phyloP scores from a whole-genome alignment of 2,797 vertebrate species.

The Podarcis siculus region DNA sequence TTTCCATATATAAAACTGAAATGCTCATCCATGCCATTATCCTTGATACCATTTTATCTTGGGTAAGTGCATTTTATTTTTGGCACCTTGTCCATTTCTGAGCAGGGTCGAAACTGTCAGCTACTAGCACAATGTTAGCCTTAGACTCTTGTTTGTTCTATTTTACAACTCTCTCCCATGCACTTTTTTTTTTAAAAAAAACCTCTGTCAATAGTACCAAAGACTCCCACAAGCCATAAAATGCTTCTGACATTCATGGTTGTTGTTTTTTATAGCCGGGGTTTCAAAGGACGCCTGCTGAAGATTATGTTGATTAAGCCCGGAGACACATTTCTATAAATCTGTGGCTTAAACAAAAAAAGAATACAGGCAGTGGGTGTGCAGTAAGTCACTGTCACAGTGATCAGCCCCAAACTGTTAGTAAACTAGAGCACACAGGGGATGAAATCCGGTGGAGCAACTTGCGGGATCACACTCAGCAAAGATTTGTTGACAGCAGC shows the following conservation, averaged over 20 bases:
- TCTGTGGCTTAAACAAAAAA: constrained; percentile 46
- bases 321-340: constrained; percentile 63
- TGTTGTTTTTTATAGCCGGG: constrained; percentile 48
- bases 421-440: constrained; percentile 49
- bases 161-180: constrained; percentile 34
- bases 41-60: not conserved
- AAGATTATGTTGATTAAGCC: constrained; percentile 69
- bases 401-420: constrained; percentile 49
- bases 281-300: constrained; percentile 63
- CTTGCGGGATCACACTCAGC: constrained; percentile 40
- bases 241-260: constrained; percentile 65
- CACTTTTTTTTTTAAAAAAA: constrained; percentile 34
- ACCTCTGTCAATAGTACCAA: constrained; percentile 61
- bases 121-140: constrained; percentile 7
- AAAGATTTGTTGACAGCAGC: constrained; percentile 53
- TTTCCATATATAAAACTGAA: not conserved
- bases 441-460: constrained; percentile 45
- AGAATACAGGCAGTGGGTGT: constrained; percentile 1
- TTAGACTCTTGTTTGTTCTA: constrained; percentile 19
- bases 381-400: constrained; percentile 40
- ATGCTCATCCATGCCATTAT: not conserved
- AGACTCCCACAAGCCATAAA: constrained; percentile 60
- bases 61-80: constrained; percentile 17
- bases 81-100: constrained; percentile 11
- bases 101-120: constrained; percentile 17